phyloP scores from a whole-genome alignment of 2,888 invertebrate genomes.

The Camponotus fellah region DNA sequence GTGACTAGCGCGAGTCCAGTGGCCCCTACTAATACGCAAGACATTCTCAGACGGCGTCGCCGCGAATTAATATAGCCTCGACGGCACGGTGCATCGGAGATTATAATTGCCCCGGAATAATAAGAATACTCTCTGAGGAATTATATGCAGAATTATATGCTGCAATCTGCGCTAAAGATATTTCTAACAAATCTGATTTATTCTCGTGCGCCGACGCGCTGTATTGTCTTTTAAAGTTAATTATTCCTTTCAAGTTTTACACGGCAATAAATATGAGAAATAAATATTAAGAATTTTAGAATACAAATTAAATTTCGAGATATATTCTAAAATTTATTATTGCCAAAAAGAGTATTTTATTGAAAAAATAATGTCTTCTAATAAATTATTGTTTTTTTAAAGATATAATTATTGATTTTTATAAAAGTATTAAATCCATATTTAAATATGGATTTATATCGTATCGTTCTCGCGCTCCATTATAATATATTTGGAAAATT shows the following conservation, averaged over 20 bases:
- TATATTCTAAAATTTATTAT: neutral
- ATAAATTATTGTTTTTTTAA: neutral
- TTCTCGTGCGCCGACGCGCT: constrained; percentile 45
- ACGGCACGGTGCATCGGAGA: constrained; percentile 70
- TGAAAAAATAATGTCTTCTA: neutral
- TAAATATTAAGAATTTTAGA: neutral
- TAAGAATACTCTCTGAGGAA: constrained; percentile 73
- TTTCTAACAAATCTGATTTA: constrained; percentile 69
- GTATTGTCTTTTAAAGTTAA: constrained; percentile 53
- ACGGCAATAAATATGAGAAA: neutral
- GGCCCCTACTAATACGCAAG: constrained; percentile 73
- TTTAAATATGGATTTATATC: neutral
- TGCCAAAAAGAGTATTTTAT: neutral
- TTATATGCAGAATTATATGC: constrained; percentile 58
- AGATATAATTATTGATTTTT: neutral
- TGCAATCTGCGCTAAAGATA: constrained; percentile 63
- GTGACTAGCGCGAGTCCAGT: constrained; percentile 67
- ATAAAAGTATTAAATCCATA: neutral
- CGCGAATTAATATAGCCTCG: constrained; percentile 78
- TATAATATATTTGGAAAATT: constrained; percentile 12
- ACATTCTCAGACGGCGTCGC: constrained; percentile 79
- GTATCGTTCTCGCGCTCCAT: neutral
- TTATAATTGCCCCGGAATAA: constrained; percentile 77
- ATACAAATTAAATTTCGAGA: neutral
- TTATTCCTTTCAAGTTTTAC: constrained; percentile 39